A percentile compares a stretch with the other conserved stretches of the same genome.
These are phyloP conservation scores for Mongoloraphidia duomilia DNA, from an alignment of 2,888 invertebrate genomes.

Conservation along the genomic window DNA sequence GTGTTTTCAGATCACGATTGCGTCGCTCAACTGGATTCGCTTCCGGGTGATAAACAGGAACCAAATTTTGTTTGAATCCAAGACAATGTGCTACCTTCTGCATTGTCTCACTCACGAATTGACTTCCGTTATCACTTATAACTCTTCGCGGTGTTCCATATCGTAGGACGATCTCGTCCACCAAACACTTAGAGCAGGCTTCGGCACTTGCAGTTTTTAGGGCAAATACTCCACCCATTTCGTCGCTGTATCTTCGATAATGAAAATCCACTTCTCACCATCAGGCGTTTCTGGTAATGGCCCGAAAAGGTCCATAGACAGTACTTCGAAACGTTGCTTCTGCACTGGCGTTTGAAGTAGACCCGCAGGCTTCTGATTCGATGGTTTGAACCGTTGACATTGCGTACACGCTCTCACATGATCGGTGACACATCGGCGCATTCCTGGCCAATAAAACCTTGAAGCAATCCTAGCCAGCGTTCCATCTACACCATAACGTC, in stretches of 20 bases:
- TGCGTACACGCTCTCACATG: constrained; percentile 3
- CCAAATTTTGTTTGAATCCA: background rate
- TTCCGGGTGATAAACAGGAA: constrained; percentile 21
- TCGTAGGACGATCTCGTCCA: constrained; percentile 21
- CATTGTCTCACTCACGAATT: too few relatives aligned
- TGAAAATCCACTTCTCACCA: constrained; percentile 18
- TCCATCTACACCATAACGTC: constrained; percentile 5
- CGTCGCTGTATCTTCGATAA: constrained; percentile 10
- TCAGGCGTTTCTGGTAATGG: background rate
- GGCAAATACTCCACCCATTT: constrained; percentile 16
- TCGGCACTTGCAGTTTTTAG: constrained; percentile 19
- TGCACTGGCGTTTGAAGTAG: constrained; percentile 3
- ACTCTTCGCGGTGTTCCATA: constrained; percentile 20
- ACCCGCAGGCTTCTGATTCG: constrained; percentile 6
- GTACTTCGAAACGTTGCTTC: constrained; percentile 3
- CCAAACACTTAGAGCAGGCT: constrained; percentile 16
- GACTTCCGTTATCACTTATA: too few relatives aligned
- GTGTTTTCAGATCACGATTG: constrained; percentile 20
- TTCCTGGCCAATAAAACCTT: constrained; percentile 7
- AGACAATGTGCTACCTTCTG: too few relatives aligned
- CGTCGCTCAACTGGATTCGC: constrained; percentile 22
- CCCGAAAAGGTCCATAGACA: constrained; percentile 3
- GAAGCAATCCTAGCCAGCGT: constrained; percentile 3
- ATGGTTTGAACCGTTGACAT: constrained; percentile 11
- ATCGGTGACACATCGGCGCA: constrained; percentile 1